A percentile compares a stretch with the other conserved stretches of the same genome.
These are phyloP conservation scores for Diploptera punctata DNA, from an alignment of 2,888 invertebrate genomes.

Conservation along the genomic window DNA sequence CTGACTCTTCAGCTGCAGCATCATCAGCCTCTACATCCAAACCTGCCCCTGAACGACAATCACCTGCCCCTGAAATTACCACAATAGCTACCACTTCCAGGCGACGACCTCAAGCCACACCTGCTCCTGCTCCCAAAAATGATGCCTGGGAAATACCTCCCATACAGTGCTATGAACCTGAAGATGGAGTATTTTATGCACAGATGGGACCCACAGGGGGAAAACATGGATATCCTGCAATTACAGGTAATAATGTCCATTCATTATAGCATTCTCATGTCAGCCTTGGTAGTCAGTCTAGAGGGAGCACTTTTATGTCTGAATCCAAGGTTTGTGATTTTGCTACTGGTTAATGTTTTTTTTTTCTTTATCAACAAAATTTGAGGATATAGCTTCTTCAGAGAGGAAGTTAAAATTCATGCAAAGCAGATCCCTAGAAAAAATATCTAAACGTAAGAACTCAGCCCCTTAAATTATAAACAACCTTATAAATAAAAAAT, in stretches of 20 bases:
- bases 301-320: too few relatives aligned
- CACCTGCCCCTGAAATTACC: constrained; percentile 39
- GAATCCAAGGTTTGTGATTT: too few relatives aligned
- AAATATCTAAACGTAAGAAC: too few relatives aligned
- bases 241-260: constrained; percentile 84
- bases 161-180: constrained; percentile 87
- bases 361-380: too few relatives aligned
- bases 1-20: constrained; percentile 52
- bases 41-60: background rate
- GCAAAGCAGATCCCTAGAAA: too few relatives aligned
- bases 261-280: too few relatives aligned
- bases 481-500: too few relatives aligned
- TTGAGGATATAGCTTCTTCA: too few relatives aligned
- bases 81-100: constrained; percentile 35
- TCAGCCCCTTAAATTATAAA: too few relatives aligned
- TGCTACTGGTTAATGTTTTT: too few relatives aligned
- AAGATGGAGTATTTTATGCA: constrained; percentile 90
- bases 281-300: too few relatives aligned
- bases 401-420: too few relatives aligned
- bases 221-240: constrained; percentile 43
- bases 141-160: constrained; percentile 87
- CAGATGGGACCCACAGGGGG: constrained; percentile 86
- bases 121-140: constrained; percentile 50
- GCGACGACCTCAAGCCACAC: constrained; percentile 34
- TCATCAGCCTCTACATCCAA: background rate